phyloP scores from a whole-genome alignment of 2,888 invertebrate species.

The Idaea dimidiata region DNA sequence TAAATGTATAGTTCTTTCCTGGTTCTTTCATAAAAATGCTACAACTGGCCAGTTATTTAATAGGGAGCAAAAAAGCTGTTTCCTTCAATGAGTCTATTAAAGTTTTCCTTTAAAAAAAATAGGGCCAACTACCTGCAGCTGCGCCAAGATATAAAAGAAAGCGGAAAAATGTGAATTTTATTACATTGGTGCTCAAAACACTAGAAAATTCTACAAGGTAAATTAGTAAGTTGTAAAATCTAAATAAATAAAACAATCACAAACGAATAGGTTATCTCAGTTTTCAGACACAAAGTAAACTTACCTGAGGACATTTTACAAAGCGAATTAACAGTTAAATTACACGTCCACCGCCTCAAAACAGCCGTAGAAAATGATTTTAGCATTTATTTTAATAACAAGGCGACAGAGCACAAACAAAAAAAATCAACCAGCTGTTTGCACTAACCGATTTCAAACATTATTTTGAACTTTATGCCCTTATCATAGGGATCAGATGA shows the following conservation, averaged over 20 bases:
- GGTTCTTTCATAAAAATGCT: not conserved
- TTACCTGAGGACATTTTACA: constrained; percentile 56
- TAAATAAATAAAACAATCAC: not conserved
- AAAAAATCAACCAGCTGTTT: constrained; percentile 20
- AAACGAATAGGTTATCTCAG: not conserved
- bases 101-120: too few relatives aligned
- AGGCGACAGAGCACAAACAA: constrained; percentile 10
- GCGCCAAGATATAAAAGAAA: too few relatives aligned
- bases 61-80: not conserved
- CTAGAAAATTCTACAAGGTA: not conserved
- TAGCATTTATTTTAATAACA: constrained; percentile 46
- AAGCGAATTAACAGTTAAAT: constrained; percentile 34
- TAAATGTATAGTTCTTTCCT: not conserved
- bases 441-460: not conserved
- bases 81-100: not conserved
- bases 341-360: constrained; percentile 37
- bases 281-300: constrained; percentile 14
- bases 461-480: constrained; percentile 5
- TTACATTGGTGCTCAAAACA: not conserved
- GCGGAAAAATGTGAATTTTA: too few relatives aligned
- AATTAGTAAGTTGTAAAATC: not conserved
- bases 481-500: constrained; percentile 13
- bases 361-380: constrained; percentile 42
- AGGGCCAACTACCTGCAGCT: too few relatives aligned
- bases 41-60: not conserved